Percentiles rank a stretch among this genome's conserved stretches.
Evolutionary conservation across 2,113 vertebrate genomes (phyloP).

Genomic region (Pseudopipra pipra): DNA sequence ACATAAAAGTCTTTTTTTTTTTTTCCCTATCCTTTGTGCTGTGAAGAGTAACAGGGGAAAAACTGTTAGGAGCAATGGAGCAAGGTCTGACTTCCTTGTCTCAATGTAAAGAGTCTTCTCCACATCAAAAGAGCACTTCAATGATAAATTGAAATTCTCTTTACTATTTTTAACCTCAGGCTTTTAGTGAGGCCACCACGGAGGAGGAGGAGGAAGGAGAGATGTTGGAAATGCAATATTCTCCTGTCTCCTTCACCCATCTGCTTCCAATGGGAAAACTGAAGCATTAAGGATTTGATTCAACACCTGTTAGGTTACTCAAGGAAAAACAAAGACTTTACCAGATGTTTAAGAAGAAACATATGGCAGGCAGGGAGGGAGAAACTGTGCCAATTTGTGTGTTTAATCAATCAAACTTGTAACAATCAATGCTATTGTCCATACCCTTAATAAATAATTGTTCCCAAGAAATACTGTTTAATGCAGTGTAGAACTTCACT

Average conservation of each 20-base stretch:
- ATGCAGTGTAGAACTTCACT: neutral
- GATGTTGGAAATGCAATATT: neutral
- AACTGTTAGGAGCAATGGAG: neutral
- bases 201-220: neutral
- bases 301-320: constrained; percentile 66
- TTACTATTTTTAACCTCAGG: neutral
- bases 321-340: constrained; percentile 43
- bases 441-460: constrained; percentile 38
- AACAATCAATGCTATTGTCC: constrained; percentile 60
- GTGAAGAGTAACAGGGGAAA: neutral
- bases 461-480: neutral
- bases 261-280: constrained; percentile 57
- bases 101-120: neutral
- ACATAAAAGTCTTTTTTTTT: neutral
- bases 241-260: constrained; percentile 19
- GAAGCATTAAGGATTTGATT: constrained; percentile 54
- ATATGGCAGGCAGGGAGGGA: constrained; percentile 59
- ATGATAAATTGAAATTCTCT: neutral
- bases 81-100: neutral
- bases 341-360: constrained; percentile 68
- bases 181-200: neutral
- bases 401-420: constrained; percentile 64
- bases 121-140: neutral
- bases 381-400: constrained; percentile 52
- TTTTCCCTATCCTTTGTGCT: neutral